Evolutionary conservation across 2,797 vertebrate species (phyloP), one percentile per base, ranked within the genome.

Genomic region (Enteromius viviparus): DNA sequence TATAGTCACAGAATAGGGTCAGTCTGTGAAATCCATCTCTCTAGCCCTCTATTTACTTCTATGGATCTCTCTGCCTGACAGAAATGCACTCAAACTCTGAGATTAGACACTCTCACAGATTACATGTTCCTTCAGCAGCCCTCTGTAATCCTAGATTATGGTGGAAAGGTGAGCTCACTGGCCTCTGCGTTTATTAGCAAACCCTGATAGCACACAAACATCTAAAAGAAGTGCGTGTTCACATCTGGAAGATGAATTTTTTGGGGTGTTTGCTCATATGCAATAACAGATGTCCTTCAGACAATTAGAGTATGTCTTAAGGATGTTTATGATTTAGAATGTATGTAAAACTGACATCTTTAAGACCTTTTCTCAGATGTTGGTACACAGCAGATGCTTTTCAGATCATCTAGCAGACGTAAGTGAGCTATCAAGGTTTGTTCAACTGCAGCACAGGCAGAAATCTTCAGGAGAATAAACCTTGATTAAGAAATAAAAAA

Each of bases 81-180:
- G n/a, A 82, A 82, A 82, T 66, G 26, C 65, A 89, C 60, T 85
- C 64, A 78, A 77, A 80, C 53, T 10, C 60, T 74, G 26, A 86
- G 89, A 93, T 93, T 92, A 93, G 74, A 81, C 60, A 34, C 42
- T 80, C 71, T 89, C 80, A 81, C 66, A 84, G 87, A 89, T 88
- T 84, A 85, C 78, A 86, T 82, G 78, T 70, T 83, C 51, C 82
- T 74, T 64, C n/a, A 81, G 83, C 84, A 86, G 68, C 70, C 79
- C 72, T 42, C 65, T 69, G 15, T 93, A 94, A 94, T 94, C 93
- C 89, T 87, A 91, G 92, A 93, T 94, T 94, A 93, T 79, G 69
- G 82, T 77, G 53, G 47, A 32, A 83, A 80, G 78, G 85, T 78
- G 37, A 87, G 79, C 45, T 34, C 40, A 69, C 2, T 42, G 21